Evolutionary conservation across 1,140 invertebrate species (phyloP).

Genomic region (Cydia pomonella): DNA sequence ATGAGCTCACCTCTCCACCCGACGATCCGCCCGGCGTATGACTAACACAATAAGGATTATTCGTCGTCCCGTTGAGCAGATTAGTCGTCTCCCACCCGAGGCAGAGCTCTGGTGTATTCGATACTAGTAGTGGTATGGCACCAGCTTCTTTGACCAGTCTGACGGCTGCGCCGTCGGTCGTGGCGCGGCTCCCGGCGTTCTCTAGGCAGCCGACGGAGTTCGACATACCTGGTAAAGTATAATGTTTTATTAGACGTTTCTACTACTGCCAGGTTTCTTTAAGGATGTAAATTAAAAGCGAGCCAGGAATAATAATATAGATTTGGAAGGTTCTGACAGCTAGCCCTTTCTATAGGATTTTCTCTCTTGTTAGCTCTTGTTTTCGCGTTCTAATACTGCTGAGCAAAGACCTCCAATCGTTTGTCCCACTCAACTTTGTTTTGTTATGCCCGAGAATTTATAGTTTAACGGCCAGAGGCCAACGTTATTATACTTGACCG

Average conservation of each 20-base stretch:
- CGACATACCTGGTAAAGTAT: constrained; percentile 81
- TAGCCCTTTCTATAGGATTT: too few relatives aligned
- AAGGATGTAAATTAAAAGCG: too few relatives aligned
- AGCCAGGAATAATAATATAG: too few relatives aligned
- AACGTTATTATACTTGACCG: too few relatives aligned
- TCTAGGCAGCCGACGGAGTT: constrained; percentile 83
- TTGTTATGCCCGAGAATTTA: too few relatives aligned
- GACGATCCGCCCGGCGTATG: constrained; percentile 88
- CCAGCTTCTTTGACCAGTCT: constrained; percentile 83
- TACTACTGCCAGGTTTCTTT: too few relatives aligned
- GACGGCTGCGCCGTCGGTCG: constrained; percentile 84
- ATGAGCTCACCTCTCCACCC: constrained; percentile 76
- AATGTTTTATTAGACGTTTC: neutral
- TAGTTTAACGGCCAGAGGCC: too few relatives aligned
- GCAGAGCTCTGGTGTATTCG: constrained; percentile 91
- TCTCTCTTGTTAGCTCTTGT: too few relatives aligned
- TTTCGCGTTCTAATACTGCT: too few relatives aligned
- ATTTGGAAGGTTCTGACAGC: too few relatives aligned
- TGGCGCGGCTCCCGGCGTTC: constrained; percentile 81
- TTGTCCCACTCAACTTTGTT: too few relatives aligned
- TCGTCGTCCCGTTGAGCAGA: constrained; percentile 83
- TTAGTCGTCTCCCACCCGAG: constrained; percentile 87
- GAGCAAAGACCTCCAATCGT: too few relatives aligned
- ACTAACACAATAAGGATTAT: constrained; percentile 89
- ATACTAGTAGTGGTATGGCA: constrained; percentile 89